A percentile compares a stretch with the other conserved stretches of the same genome.
phyloP scores from a whole-genome alignment of 1,140 invertebrate genomes.

The Stenopsyche tienmushanensis region DNA sequence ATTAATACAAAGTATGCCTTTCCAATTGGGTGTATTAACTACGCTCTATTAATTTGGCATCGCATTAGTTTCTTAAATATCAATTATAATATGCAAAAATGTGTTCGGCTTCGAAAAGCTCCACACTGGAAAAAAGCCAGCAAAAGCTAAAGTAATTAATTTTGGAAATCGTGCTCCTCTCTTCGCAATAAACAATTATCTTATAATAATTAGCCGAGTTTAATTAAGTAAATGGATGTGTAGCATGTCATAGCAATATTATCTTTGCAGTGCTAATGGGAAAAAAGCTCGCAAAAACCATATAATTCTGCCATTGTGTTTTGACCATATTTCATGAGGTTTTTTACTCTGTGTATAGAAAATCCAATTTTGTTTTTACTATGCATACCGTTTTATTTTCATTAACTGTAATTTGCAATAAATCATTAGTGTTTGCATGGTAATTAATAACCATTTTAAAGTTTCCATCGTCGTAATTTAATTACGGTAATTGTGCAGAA shows the following conservation, averaged over 20 bases:
- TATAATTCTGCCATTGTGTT: background rate
- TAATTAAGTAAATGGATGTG: constrained; percentile 6
- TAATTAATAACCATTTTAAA: too few species aligned
- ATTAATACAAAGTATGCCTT: too few species aligned
- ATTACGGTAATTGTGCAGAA: background rate
- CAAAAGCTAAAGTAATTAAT: background rate
- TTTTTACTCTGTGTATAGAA: background rate
- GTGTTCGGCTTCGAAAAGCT: constrained; percentile 6
- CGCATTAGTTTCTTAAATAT: too few species aligned
- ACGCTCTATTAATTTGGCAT: too few species aligned
- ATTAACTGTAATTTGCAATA: too few species aligned
- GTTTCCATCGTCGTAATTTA: background rate
- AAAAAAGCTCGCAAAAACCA: background rate
- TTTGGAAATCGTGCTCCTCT: constrained; percentile 1
- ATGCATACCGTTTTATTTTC: too few species aligned
- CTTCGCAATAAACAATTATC: background rate
- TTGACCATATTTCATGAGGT: background rate
- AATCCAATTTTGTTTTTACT: too few species aligned
- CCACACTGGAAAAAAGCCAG: background rate
- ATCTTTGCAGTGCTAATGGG: background rate
- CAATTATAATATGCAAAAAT: too few species aligned
- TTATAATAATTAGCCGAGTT: background rate
- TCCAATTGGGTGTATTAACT: too few species aligned
- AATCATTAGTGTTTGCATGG: too few species aligned
- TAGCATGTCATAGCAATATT: constrained; percentile 3